Conservation (phyloP, 2,888 invertebrate species). For the Keiferia lycopersicella region DNA sequence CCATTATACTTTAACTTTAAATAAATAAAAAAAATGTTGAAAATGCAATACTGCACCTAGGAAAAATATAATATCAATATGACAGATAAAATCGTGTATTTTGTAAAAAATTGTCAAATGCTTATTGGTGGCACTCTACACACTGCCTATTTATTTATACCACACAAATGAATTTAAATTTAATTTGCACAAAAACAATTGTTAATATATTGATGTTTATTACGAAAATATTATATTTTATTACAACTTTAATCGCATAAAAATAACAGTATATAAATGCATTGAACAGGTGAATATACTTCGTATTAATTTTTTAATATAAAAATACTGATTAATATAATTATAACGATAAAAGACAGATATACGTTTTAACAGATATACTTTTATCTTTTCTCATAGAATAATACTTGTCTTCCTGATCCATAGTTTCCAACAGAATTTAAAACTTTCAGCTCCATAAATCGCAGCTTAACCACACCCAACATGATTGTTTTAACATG, state of each 20-base stretch:
- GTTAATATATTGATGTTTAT: conserved; percentile 4
- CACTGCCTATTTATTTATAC: background rate
- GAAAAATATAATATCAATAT: too few species aligned
- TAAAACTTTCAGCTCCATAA: conserved; percentile 53
- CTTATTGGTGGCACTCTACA: too few species aligned
- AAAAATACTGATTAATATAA: background rate
- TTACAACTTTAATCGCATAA: background rate
- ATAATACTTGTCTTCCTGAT: conserved; percentile 57
- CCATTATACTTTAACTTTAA: too few species aligned
- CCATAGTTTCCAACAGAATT: conserved; percentile 60
- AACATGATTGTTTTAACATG: conserved; percentile 51
- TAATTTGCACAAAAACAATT: background rate
- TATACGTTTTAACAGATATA: conserved; percentile 17
- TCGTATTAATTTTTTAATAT: too few species aligned
- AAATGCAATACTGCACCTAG: too few species aligned
- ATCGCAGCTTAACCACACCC: conserved; percentile 47
- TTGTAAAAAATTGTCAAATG: too few species aligned
- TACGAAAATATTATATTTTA: conserved; percentile 2
- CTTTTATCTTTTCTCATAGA: conserved; percentile 44
- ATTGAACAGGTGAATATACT: background rate
- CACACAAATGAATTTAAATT: background rate
- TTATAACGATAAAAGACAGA: background rate
- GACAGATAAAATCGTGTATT: too few species aligned
- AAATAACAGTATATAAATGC: conserved; percentile 31
- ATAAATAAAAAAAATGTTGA: too few species aligned